These are phyloP conservation scores for Brachionus plicatilis DNA, from an alignment of 1,140 invertebrate species.

Conservation along the genomic window DNA sequence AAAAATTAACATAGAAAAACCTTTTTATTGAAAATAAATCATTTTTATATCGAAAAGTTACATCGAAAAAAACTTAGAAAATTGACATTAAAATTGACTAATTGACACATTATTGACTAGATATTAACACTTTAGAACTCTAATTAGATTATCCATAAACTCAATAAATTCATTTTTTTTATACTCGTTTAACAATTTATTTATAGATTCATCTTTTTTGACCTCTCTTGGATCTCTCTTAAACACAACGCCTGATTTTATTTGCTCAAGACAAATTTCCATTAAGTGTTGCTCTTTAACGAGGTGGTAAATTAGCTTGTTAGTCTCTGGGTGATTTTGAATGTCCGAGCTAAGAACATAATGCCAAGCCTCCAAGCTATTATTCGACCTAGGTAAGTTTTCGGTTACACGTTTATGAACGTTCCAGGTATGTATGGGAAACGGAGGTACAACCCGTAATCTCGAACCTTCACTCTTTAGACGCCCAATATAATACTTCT, in stretches of 20 bases:
- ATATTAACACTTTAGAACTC: neutral
- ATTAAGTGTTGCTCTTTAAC: too few relatives aligned
- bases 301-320: too few relatives aligned
- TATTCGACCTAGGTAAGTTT: too few relatives aligned
- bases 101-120: neutral
- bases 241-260: neutral
- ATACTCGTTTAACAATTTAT: neutral
- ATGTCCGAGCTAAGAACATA: too few relatives aligned
- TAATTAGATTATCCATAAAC: neutral
- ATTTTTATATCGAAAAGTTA: conserved; percentile 13
- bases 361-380: too few relatives aligned
- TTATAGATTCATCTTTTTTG: neutral
- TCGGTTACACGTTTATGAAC: too few relatives aligned
- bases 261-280: too few relatives aligned
- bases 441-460: too few relatives aligned
- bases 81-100: neutral
- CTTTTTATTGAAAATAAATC: conserved; percentile 7
- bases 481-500: too few relatives aligned
- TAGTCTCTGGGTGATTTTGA: too few relatives aligned
- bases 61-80: neutral
- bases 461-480: too few relatives aligned
- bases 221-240: neutral
- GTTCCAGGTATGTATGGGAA: too few relatives aligned
- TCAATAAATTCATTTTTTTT: neutral
- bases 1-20: conserved; percentile 12